Percentiles rank a stretch among this genome's conserved stretches.
phyloP scores from a whole-genome alignment of 2,113 vertebrate species.

The Mus musculus region DNA sequence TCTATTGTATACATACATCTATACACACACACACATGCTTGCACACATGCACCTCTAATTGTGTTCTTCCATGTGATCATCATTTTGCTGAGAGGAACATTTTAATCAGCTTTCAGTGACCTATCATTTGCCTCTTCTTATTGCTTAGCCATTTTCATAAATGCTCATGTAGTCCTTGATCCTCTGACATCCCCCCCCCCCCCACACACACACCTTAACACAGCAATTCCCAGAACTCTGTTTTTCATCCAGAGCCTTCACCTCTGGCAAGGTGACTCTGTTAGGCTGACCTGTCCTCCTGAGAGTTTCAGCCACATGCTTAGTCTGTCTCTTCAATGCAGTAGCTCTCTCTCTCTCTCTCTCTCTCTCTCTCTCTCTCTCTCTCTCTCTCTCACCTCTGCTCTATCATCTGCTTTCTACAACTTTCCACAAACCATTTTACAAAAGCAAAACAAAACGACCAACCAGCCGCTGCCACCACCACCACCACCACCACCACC shows the following conservation, averaged over 20 bases:
- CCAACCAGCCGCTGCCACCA: no score
- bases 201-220: neutral
- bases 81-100: slow-evolving; percentile 11
- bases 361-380: no score
- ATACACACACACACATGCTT: neutral
- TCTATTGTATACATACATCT: neutral
- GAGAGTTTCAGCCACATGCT: slow-evolving; percentile 50
- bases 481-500: no score
- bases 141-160: slow-evolving; percentile 50
- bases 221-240: neutral
- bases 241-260: slow-evolving; percentile 21
- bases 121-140: neutral
- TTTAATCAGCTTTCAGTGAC: slow-evolving; percentile 53
- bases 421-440: slow-evolving; percentile 58
- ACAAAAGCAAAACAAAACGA: slow-evolving; percentile 1
- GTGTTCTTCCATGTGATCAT: slow-evolving; percentile 33
- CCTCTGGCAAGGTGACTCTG: neutral
- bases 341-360: neutral
- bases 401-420: neutral
- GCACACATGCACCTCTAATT: neutral
- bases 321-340: slow-evolving; percentile 23
- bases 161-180: slow-evolving; percentile 1
- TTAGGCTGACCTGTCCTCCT: neutral
- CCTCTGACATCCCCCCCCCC: slow-evolving; percentile 21
- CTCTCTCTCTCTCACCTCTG: no score